A percentile compares a stretch with the other conserved stretches of the same genome.
These are phyloP conservation scores for Temnothorax unifasciatus DNA, from an alignment of 2,888 invertebrate species.

Conservation along the genomic window DNA sequence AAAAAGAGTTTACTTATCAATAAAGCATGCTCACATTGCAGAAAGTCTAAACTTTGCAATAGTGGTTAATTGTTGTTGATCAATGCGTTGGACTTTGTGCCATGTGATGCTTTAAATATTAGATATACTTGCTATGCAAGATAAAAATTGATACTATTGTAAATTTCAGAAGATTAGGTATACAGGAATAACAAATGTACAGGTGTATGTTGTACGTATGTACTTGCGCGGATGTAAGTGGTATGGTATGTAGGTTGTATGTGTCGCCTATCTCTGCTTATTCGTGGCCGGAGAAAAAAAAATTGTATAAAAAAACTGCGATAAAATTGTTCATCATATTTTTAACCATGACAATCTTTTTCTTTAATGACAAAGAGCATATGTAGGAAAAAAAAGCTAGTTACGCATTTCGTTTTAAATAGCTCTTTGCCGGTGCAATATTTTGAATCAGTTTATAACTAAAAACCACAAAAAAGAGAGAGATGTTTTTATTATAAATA, in stretches of 20 bases:
- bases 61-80: constrained; percentile 79
- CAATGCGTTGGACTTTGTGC: constrained; percentile 73
- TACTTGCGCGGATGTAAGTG: constrained; percentile 44
- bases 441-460: constrained; percentile 64
- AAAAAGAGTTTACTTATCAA: constrained; percentile 64
- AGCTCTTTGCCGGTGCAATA: constrained; percentile 70
- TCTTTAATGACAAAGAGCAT: constrained; percentile 53
- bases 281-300: constrained; percentile 49
- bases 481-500: constrained; percentile 51
- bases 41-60: constrained; percentile 77
- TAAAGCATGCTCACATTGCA: constrained; percentile 72
- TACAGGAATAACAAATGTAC: constrained; percentile 44
- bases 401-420: constrained; percentile 53
- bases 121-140: constrained; percentile 82
- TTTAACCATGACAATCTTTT: constrained; percentile 74
- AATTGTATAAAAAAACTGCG: constrained; percentile 60
- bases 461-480: constrained; percentile 14
- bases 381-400: constrained; percentile 18
- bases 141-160: constrained; percentile 71
- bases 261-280: constrained; percentile 49
- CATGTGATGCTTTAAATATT: constrained; percentile 71
- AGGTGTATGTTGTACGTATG: constrained; percentile 33
- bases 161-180: constrained; percentile 60
- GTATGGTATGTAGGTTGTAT: constrained; percentile 23
- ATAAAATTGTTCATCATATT: constrained; percentile 64